A percentile compares a stretch with the other conserved stretches of the same genome.
Evolutionary conservation across 2,888 invertebrate species (phyloP).

Genomic region (Arenicola marina): DNA sequence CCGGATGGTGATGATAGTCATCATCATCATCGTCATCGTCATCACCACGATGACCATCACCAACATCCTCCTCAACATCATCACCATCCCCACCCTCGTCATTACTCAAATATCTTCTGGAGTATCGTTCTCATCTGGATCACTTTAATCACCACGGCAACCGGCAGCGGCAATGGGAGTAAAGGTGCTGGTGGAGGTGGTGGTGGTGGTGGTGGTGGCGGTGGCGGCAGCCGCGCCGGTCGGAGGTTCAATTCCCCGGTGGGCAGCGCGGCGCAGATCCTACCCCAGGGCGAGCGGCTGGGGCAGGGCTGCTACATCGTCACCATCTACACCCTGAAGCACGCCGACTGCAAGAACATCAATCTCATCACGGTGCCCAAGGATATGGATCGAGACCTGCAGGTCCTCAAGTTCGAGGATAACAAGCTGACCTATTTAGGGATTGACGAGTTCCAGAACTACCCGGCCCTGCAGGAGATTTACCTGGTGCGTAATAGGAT

Average conservation of each 20-base stretch:
- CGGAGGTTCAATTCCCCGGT: background rate
- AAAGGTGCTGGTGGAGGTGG: background rate
- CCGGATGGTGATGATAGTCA: no score
- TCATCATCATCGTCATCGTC: background rate
- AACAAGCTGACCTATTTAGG: constrained; percentile 27
- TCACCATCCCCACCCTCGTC: background rate
- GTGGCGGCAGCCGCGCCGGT: background rate
- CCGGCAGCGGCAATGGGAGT: background rate
- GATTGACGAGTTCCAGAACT: constrained; percentile 22
- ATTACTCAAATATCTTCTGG: no score
- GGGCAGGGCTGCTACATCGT: constrained; percentile 27
- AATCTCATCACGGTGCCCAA: constrained; percentile 22
- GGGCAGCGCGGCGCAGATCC: no score
- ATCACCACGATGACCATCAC: background rate
- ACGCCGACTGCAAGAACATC: constrained; percentile 26
- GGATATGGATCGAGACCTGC: constrained; percentile 28
- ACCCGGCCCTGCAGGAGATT: constrained; percentile 33
- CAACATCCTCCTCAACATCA: background rate
- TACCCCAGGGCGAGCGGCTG: no score
- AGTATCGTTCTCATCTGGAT: background rate
- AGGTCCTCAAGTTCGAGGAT: constrained; percentile 28
- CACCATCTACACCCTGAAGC: constrained; percentile 28
- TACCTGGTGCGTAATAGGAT: constrained; percentile 29
- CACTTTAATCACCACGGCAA: background rate
- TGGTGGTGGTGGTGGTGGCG: background rate